Conservation (phyloP, 2,797 vertebrate genomes). For the Coluber constrictor region DNA sequence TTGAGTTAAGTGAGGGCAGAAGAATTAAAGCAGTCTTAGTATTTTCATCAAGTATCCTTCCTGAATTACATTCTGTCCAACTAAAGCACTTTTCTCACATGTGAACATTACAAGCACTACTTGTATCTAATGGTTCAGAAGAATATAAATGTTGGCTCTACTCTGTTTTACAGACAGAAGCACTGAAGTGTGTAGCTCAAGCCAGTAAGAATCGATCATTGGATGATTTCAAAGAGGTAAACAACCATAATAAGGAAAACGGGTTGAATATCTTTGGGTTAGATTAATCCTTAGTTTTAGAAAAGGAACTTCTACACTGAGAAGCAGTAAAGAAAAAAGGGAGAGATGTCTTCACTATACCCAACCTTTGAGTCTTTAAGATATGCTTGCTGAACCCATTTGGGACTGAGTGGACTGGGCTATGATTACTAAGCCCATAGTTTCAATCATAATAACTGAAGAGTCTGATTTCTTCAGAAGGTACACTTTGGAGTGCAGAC, state of each 20-base stretch:
- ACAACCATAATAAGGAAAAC: conserved; percentile 32
- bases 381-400: not conserved
- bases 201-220: conserved; percentile 98
- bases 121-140: not conserved
- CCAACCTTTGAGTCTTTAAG: not conserved
- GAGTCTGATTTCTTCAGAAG: not conserved
- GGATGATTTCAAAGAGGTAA: conserved; percentile 96
- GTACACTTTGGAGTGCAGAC: not conserved
- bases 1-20: not conserved
- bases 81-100: not conserved
- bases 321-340: not conserved
- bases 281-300: not conserved
- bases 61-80: not conserved
- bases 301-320: not conserved
- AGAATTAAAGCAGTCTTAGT: not conserved
- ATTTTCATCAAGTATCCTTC: not conserved
- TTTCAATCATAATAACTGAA: not conserved
- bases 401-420: not conserved
- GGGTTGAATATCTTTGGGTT: not conserved
- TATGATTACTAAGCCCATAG: not conserved
- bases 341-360: not conserved
- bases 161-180: conserved; percentile 84
- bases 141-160: not conserved
- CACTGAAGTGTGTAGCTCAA: conserved; percentile 92
- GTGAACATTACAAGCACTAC: not conserved